These are phyloP conservation scores for Anguilla japonica DNA, from an alignment of 2,113 vertebrate species.

Conservation along the genomic window DNA sequence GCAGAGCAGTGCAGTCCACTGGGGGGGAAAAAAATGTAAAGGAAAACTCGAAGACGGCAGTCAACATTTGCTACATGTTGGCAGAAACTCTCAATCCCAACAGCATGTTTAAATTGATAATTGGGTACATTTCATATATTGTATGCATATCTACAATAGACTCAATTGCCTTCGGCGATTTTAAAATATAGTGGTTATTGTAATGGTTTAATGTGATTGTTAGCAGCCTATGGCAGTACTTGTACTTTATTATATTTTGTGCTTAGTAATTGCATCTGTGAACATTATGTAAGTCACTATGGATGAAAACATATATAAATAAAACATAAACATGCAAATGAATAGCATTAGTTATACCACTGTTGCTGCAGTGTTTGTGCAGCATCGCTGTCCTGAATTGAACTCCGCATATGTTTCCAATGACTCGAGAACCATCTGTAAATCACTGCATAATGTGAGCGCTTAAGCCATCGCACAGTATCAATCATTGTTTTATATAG, in stretches of 20 bases:
- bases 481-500: too few species aligned
- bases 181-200: background rate
- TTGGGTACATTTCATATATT: background rate
- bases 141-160: background rate
- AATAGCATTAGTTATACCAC: background rate
- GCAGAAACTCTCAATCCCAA: background rate
- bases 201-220: background rate
- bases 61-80: background rate
- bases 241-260: background rate
- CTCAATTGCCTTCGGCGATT: background rate
- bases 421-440: constrained; percentile 39
- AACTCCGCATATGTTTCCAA: constrained; percentile 29
- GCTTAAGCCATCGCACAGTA: too few species aligned
- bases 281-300: background rate
- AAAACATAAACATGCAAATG: background rate
- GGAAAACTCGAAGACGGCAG: background rate
- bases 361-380: constrained; percentile 15
- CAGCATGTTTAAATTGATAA: background rate
- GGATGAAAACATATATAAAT: background rate
- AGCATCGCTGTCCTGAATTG: constrained; percentile 43
- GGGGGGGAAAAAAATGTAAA: background rate
- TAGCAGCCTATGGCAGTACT: background rate
- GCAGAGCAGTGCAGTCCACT: background rate
- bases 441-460: constrained; percentile 39
- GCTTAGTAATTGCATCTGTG: background rate